Evolutionary conservation across 1,140 invertebrate genomes (phyloP).

Genomic region (Caenorhabditis elegans): DNA sequence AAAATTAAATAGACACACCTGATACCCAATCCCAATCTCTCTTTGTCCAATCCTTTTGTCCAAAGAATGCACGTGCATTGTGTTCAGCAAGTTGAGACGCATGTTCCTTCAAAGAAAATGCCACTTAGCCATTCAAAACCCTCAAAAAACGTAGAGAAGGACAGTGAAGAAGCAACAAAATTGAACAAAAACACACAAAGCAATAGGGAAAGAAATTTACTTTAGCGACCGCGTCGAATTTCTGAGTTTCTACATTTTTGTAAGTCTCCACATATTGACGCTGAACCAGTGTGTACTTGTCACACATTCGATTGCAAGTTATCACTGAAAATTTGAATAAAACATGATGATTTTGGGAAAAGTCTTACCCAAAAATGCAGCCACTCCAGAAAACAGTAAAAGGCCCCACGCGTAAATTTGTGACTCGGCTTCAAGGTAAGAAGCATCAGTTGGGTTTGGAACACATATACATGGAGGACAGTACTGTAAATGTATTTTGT

Average conservation of each 20-base stretch:
- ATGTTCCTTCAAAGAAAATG: constrained; percentile 29
- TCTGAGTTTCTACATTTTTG: constrained; percentile 50
- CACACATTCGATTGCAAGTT: constrained; percentile 58
- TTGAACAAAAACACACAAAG: background rate
- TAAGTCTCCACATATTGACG: constrained; percentile 57
- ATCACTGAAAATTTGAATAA: constrained; percentile 45
- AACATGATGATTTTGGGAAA: background rate
- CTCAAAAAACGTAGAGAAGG: background rate
- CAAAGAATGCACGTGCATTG: constrained; percentile 46
- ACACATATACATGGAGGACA: constrained; percentile 42
- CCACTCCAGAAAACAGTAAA: constrained; percentile 22
- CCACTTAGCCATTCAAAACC: background rate
- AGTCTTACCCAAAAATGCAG: constrained; percentile 25
- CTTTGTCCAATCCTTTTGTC: constrained; percentile 44
- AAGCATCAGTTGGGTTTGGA: constrained; percentile 29
- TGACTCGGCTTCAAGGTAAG: constrained; percentile 39
- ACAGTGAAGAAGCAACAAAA: constrained; percentile 1
- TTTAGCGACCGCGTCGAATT: constrained; percentile 58
- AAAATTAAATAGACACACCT: background rate
- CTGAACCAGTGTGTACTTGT: constrained; percentile 60
- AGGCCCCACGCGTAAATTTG: constrained; percentile 40
- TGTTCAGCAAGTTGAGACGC: constrained; percentile 44
- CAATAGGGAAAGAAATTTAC: constrained; percentile 31
- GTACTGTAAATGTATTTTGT: constrained; percentile 40
- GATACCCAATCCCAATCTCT: constrained; percentile 50